Evolutionary conservation across 2,888 invertebrate species (phyloP).

Genomic region (Drosophila vallismaia): DNA sequence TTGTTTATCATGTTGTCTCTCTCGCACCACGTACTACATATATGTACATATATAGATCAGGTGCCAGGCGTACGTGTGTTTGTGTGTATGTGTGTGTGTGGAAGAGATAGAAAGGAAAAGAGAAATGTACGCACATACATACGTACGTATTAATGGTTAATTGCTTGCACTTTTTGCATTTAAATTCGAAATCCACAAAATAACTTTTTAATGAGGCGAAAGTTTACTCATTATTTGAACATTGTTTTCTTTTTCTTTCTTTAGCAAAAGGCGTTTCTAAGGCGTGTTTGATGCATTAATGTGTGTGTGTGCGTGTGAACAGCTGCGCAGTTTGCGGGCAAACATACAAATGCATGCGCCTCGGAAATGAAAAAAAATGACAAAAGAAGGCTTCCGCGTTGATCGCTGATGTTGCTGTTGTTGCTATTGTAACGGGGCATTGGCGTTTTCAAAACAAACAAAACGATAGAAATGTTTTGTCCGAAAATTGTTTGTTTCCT

Average conservation of each 20-base stretch:
- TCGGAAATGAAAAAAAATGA: slow-evolving; percentile 10
- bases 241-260: neutral
- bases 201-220: slow-evolving; percentile 16
- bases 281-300: slow-evolving; percentile 1
- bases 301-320: slow-evolving; percentile 9
- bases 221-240: slow-evolving; percentile 3
- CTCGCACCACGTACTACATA: slow-evolving; percentile 48
- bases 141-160: slow-evolving; percentile 22
- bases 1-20: slow-evolving; percentile 59
- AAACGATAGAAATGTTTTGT: slow-evolving; percentile 13
- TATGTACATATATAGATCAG: slow-evolving; percentile 21
- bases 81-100: neutral
- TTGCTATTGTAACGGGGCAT: neutral
- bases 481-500: slow-evolving; percentile 4
- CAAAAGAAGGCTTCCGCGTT: neutral
- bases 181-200: slow-evolving; percentile 8
- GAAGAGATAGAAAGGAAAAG: neutral
- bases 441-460: slow-evolving; percentile 5
- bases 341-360: slow-evolving; percentile 10
- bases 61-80: no score
- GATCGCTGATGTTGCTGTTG: slow-evolving; percentile 12
- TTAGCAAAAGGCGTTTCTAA: slow-evolving; percentile 4
- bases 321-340: slow-evolving; percentile 49
- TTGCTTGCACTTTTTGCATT: slow-evolving; percentile 18
- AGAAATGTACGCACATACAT: slow-evolving; percentile 13